Evolutionary conservation across 1,140 invertebrate genomes (phyloP).

Genomic region (Aradophagus sp.): DNA sequence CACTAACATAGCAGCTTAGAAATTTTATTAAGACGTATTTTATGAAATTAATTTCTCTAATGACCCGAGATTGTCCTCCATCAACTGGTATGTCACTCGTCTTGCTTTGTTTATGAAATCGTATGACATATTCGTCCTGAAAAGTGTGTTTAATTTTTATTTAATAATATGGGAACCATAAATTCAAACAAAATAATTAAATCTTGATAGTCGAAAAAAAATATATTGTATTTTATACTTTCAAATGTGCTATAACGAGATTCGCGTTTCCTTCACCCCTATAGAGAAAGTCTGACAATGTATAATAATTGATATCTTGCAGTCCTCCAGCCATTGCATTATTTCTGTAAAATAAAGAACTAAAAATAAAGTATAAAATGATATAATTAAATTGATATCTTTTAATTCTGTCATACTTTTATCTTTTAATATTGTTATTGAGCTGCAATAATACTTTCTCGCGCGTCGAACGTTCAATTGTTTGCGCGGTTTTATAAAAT

Average conservation of each 20-base stretch:
- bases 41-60: slow-evolving; percentile 33
- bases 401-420: too few species aligned
- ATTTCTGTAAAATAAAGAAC: slow-evolving; percentile 3
- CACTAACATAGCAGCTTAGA: slow-evolving; percentile 32
- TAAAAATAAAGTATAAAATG: background rate
- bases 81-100: slow-evolving; percentile 39
- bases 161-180: too few species aligned
- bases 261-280: slow-evolving; percentile 45
- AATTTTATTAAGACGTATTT: slow-evolving; percentile 39
- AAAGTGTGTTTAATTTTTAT: slow-evolving; percentile 3
- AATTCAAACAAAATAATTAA: too few species aligned
- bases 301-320: slow-evolving; percentile 5
- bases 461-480: too few species aligned
- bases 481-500: too few species aligned
- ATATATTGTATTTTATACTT: slow-evolving; percentile 9
- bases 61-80: slow-evolving; percentile 31
- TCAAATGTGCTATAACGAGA: slow-evolving; percentile 43
- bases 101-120: slow-evolving; percentile 32
- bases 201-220: too few species aligned
- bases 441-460: too few species aligned
- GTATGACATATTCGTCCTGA: slow-evolving; percentile 33
- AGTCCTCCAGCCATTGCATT: slow-evolving; percentile 8
- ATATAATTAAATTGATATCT: too few species aligned
- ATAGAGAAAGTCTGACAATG: slow-evolving; percentile 25
- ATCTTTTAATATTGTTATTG: too few species aligned